These are phyloP conservation scores for Ennomos fuscantarius DNA, from an alignment of 2,888 invertebrate species.

Conservation along the genomic window DNA sequence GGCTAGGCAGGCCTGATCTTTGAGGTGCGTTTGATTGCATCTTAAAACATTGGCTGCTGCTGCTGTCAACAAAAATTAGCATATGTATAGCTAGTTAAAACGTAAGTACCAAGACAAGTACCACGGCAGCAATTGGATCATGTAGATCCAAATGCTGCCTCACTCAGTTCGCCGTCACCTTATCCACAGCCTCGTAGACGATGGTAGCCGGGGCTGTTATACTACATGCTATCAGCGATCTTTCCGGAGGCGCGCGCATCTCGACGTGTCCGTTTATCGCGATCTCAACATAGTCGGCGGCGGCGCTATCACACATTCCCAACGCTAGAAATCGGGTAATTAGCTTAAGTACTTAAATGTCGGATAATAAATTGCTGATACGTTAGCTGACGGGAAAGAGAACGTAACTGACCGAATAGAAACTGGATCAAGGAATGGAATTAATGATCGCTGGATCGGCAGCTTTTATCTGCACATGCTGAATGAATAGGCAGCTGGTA, in stretches of 20 bases:
- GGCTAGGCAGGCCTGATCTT: no score
- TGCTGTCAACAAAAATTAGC: no score
- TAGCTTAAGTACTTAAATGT: conserved; percentile 20
- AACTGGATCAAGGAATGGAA: no score
- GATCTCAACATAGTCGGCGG: conserved; percentile 21
- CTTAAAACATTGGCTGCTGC: no score
- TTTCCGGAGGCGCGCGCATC: conserved; percentile 32
- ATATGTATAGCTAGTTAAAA: no score
- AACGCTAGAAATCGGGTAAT: conserved; percentile 30
- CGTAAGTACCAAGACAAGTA: no score
- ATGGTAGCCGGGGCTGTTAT: neutral
- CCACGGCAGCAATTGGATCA: no score
- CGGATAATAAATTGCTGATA: conserved; percentile 18
- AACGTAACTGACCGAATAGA: no score
- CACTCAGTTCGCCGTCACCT: neutral
- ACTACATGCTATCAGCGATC: conserved; percentile 33
- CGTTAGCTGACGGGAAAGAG: neutral
- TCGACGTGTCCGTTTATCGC: conserved; percentile 32
- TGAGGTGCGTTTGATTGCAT: no score
- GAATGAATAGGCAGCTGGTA: no score
- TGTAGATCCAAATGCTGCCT: neutral
- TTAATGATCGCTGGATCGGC: no score
- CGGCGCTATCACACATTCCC: conserved; percentile 34
- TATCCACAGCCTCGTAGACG: neutral
- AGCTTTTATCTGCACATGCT: no score